These are phyloP conservation scores for Drosophila pectinifera DNA, from an alignment of 1,140 invertebrate genomes.

Conservation along the genomic window DNA sequence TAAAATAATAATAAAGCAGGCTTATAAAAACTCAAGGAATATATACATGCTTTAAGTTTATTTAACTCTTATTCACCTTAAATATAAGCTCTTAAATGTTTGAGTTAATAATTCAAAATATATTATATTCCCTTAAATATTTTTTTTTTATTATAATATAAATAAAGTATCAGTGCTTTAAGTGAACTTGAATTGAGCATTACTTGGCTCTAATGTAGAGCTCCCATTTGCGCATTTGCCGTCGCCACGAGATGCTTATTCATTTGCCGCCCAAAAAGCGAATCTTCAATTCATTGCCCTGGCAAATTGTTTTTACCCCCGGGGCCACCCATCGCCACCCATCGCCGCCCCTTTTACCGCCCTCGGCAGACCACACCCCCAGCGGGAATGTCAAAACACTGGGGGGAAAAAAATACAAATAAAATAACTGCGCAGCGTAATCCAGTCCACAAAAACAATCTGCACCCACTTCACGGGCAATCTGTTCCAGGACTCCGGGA, in stretches of 20 bases:
- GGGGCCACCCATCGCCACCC: conserved; percentile 20
- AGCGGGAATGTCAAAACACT: conserved; percentile 61
- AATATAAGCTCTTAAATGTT: no score
- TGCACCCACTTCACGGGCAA: conserved; percentile 75
- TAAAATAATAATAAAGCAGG: no score
- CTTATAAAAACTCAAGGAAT: no score
- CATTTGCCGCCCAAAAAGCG: conserved; percentile 38
- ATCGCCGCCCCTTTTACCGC: conserved; percentile 3
- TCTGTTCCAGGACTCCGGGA: conserved; percentile 39
- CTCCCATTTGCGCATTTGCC: no score
- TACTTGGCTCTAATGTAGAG: no score
- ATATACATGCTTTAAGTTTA: no score
- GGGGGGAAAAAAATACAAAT: not conserved
- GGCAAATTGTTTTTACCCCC: conserved; percentile 57
- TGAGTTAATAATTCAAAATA: not conserved
- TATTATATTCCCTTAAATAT: not conserved
- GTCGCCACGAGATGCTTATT: conserved; percentile 14
- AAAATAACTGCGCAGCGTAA: conserved; percentile 64
- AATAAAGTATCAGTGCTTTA: conserved; percentile 4
- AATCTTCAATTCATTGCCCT: conserved; percentile 69
- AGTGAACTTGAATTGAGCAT: conserved; percentile 22
- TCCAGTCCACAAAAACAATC: conserved; percentile 67
- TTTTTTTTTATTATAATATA: not conserved
- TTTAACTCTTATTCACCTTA: no score
- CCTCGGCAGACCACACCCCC: conserved; percentile 36